phyloP scores from a whole-genome alignment of 2,797 vertebrate species.

The Presbytis comata region DNA sequence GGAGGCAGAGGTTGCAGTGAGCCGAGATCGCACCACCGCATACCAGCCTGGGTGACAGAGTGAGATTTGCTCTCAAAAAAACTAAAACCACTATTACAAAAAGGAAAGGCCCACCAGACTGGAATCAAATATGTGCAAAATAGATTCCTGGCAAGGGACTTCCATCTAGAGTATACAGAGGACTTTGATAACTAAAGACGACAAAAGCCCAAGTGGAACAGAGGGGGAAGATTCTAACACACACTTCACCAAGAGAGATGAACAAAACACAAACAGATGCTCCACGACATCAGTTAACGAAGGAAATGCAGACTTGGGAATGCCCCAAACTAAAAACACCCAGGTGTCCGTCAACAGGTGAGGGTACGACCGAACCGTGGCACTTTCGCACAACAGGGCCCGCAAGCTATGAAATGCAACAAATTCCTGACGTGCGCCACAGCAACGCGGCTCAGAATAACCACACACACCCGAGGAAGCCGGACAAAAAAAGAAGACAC shows the following conservation, averaged over 20 bases:
- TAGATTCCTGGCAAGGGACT: no score
- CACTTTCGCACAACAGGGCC: rapidly evolving
- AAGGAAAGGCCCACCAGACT: not conserved
- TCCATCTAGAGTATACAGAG: rapidly evolving
- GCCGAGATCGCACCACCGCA: not conserved
- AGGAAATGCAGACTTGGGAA: not conserved
- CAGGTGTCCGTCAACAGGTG: rapidly evolving
- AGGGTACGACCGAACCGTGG: rapidly evolving
- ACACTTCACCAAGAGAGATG: not conserved
- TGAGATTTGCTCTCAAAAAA: not conserved
- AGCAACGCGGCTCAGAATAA: no score
- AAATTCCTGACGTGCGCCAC: not conserved
- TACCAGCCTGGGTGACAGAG: not conserved
- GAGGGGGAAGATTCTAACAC: not conserved
- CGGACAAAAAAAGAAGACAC: rapidly evolving
- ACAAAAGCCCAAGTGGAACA: not conserved
- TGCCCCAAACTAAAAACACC: not conserved
- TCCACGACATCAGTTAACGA: rapidly evolving
- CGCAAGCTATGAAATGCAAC: rapidly evolving
- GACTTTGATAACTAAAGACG: no score
- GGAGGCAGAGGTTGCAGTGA: not conserved
- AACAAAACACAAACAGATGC: rapidly evolving
- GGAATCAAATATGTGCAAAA: not conserved
- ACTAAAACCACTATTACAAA: not conserved
- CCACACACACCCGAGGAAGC: not conserved